Evolutionary conservation across 2,797 vertebrate genomes (phyloP).

Genomic region (Arremon brunneinucha): DNA sequence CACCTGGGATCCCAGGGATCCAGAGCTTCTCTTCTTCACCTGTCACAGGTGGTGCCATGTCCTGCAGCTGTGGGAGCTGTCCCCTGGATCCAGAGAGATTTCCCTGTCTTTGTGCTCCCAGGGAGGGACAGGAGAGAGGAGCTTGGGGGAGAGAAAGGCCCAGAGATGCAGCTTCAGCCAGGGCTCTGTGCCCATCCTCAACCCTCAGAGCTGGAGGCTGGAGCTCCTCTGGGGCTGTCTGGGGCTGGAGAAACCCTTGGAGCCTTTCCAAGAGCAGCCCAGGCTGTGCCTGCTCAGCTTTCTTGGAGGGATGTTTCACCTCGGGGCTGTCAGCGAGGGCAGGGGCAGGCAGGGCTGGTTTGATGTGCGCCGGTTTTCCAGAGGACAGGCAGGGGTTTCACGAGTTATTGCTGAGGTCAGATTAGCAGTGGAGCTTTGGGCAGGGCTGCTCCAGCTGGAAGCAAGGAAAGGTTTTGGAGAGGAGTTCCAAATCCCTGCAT

Average conservation of each 20-base stretch:
- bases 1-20: not conserved
- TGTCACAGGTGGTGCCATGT: fast-evolving
- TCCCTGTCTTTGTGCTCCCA: not conserved
- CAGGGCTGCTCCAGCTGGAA: constrained; percentile 10
- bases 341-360: not conserved
- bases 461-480: not conserved
- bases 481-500: fast-evolving
- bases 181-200: not conserved
- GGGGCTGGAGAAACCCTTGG: not conserved
- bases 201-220: fast-evolving
- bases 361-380: not conserved
- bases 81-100: not conserved
- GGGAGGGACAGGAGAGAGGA: not conserved
- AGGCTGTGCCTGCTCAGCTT: not conserved
- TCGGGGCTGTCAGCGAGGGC: not conserved
- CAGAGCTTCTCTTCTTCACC: not conserved
- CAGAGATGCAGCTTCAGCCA: not conserved
- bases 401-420: not conserved
- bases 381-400: not conserved
- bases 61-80: not conserved
- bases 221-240: not conserved
- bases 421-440: not conserved
- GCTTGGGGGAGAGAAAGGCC: not conserved
- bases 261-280: not conserved
- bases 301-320: not conserved